Conservation (phyloP, 2,888 invertebrate genomes). For the Papilio gigon region DNA sequence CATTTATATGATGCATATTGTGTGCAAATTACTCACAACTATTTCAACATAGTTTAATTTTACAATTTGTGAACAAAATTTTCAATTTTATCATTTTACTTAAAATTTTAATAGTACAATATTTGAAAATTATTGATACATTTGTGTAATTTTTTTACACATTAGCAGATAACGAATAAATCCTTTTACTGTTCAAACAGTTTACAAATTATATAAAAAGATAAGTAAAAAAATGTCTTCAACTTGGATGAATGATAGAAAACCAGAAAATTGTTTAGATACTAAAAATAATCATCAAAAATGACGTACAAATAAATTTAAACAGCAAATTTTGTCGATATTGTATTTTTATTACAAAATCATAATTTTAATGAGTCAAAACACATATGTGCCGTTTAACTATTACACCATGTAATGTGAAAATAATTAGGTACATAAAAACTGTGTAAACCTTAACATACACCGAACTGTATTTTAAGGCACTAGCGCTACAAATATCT, state of each 20-base stretch:
- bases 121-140: conserved; percentile 1
- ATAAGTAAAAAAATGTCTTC: not conserved
- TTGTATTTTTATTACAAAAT: not conserved
- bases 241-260: not conserved
- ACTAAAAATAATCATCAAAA: not conserved
- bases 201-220: not conserved
- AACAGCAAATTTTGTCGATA: not conserved
- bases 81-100: not conserved
- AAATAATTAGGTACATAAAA: conserved; percentile 62
- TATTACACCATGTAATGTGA: conserved; percentile 19
- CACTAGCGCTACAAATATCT: conserved; percentile 57
- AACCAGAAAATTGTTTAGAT: not conserved
- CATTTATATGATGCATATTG: not conserved
- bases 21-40: not conserved
- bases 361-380: not conserved
- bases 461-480: conserved; percentile 69
- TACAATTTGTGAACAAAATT: not conserved
- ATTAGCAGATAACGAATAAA: not conserved
- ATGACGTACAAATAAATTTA: not conserved
- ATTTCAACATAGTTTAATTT: not conserved
- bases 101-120: not conserved
- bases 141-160: not conserved
- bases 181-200: not conserved
- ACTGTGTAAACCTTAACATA: conserved; percentile 79
- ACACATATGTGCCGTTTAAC: conserved; percentile 7